Conservation (phyloP, 1,140 invertebrate species). For the Trachelipus rathkii region DNA sequence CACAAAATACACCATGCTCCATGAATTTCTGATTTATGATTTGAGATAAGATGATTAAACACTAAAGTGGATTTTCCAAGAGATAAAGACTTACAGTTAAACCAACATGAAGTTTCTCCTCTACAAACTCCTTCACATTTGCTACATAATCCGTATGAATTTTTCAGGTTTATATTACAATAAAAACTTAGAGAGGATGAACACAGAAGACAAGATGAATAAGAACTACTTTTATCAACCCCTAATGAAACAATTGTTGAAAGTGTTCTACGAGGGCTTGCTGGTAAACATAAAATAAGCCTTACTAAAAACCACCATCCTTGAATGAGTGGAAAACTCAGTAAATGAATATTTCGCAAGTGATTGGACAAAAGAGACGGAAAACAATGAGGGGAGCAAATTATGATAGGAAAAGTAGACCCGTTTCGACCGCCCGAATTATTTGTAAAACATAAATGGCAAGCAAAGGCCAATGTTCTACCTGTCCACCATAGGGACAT, state of each 20-base stretch:
- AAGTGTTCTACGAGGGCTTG: slow-evolving; percentile 31
- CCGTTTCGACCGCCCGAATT: slow-evolving; percentile 12
- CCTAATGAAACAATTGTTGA: slow-evolving; percentile 35
- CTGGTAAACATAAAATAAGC: slow-evolving; percentile 33
- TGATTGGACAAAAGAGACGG: slow-evolving; percentile 39
- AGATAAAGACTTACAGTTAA: slow-evolving; percentile 31
- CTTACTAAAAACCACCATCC: slow-evolving; percentile 39
- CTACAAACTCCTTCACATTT: slow-evolving; percentile 31
- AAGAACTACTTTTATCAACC: slow-evolving; percentile 33
- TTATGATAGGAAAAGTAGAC: slow-evolving; percentile 25
- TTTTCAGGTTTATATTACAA: slow-evolving; percentile 33
- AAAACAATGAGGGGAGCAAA: slow-evolving; percentile 39
- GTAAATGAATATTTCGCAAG: slow-evolving; percentile 35
- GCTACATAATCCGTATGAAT: slow-evolving; percentile 36
- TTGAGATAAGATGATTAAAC: slow-evolving; percentile 24
- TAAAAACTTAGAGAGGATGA: slow-evolving; percentile 33
- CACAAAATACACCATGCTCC: slow-evolving; percentile 42
- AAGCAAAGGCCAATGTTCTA: slow-evolving; percentile 36
- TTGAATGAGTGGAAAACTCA: slow-evolving; percentile 33
- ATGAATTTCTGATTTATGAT: slow-evolving; percentile 28
- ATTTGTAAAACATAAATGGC: slow-evolving; percentile 32
- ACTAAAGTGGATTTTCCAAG: slow-evolving; percentile 21
- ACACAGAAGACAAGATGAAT: slow-evolving; percentile 36
- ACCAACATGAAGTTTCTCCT: slow-evolving; percentile 36
- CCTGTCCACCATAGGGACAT: slow-evolving; percentile 43